Percentiles rank a stretch among this genome's conserved stretches.
These are phyloP conservation scores for Coelogynopora nodosa DNA, from an alignment of 2,888 invertebrate species.

Conservation along the genomic window DNA sequence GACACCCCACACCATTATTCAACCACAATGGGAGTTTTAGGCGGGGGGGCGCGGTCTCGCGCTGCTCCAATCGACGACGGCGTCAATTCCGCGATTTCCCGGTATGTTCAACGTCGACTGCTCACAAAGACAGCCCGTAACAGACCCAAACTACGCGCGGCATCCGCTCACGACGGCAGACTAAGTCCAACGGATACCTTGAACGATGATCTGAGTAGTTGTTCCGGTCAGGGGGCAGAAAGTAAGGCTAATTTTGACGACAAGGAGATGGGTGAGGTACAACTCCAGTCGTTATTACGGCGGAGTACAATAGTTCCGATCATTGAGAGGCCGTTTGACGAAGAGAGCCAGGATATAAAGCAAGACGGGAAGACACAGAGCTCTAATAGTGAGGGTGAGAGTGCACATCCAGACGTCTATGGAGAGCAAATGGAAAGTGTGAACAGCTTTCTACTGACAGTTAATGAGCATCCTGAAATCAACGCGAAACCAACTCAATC, in stretches of 20 bases:
- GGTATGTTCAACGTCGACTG: neutral
- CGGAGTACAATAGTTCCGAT: neutral
- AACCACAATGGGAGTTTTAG: neutral
- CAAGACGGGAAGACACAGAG: neutral
- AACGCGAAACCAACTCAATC: neutral
- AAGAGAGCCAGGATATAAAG: too few species aligned
- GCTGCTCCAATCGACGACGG: neutral
- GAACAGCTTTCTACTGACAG: neutral
- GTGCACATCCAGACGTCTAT: neutral
- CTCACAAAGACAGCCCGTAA: neutral
- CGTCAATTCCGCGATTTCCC: neutral
- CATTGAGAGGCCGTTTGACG: too few species aligned
- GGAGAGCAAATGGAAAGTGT: neutral
- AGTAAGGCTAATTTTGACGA: neutral
- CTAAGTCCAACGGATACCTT: neutral
- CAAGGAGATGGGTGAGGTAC: neutral
- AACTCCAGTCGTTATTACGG: neutral
- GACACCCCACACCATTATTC: neutral
- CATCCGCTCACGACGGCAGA: neutral
- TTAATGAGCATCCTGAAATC: neutral
- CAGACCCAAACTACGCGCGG: neutral
- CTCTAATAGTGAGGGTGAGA: neutral
- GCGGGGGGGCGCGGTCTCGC: neutral
- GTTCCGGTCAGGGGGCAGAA: neutral
- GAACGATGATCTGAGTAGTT: neutral